Percentiles rank a stretch among this genome's conserved stretches.
phyloP scores from a whole-genome alignment of 2,797 vertebrate species.

The Potorous gilbertii region DNA sequence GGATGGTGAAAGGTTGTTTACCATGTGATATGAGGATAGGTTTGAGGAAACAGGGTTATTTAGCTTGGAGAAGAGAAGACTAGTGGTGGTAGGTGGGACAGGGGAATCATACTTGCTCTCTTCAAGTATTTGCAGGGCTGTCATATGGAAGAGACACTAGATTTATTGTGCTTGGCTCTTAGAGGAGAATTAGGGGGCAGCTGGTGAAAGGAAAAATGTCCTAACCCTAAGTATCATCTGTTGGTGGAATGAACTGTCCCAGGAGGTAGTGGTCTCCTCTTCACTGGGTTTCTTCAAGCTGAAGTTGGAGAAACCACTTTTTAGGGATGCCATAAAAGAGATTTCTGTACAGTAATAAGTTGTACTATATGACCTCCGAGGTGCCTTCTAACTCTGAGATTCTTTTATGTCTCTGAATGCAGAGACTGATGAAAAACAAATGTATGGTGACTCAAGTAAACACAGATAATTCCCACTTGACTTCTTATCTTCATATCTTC shows the following conservation, averaged over 20 bases:
- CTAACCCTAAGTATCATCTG: neutral
- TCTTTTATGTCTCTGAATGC: neutral
- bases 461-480: conserved; percentile 66
- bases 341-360: neutral
- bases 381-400: neutral
- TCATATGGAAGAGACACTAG: neutral
- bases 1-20: neutral
- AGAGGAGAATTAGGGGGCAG: neutral
- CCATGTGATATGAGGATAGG: neutral
- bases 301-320: neutral
- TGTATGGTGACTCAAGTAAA: conserved; percentile 56
- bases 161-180: neutral
- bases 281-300: neutral
- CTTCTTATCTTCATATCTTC: conserved; percentile 45
- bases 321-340: neutral
- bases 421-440: conserved; percentile 38
- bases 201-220: neutral
- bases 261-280: neutral
- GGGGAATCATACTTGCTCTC: neutral
- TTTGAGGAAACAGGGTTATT: neutral
- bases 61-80: neutral
- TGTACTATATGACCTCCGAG: neutral
- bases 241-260: neutral
- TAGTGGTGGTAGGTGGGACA: neutral
- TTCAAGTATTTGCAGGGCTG: neutral